A percentile compares a stretch with the other conserved stretches of the same genome.
phyloP scores from a whole-genome alignment of 2,113 vertebrate species.

The Scytalopus superciliaris region DNA sequence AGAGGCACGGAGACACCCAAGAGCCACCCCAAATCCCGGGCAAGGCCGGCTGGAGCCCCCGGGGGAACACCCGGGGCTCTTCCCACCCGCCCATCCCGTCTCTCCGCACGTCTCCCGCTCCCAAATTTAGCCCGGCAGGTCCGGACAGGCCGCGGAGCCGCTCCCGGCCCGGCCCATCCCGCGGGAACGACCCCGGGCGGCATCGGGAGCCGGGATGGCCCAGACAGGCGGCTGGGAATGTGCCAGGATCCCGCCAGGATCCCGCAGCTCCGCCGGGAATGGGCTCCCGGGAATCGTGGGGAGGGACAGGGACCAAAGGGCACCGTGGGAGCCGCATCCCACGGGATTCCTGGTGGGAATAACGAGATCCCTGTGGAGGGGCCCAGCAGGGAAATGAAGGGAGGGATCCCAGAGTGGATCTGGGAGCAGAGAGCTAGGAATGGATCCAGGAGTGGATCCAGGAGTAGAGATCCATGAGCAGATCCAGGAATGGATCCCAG shows the following conservation, averaged over 20 bases:
- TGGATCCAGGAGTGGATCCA: too few species aligned
- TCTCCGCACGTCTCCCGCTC: neutral
- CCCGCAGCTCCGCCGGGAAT: neutral
- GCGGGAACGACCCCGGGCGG: neutral
- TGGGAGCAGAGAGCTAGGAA: neutral
- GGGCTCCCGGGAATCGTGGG: neutral
- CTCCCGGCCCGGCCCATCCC: neutral
- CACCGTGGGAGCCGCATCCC: neutral
- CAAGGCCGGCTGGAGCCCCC: neutral
- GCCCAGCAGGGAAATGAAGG: neutral
- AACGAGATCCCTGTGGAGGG: too few species aligned
- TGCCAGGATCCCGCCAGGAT: neutral
- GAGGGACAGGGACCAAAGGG: too few species aligned
- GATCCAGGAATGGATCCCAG: too few species aligned
- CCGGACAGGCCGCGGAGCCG: neutral
- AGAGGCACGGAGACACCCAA: fast-evolving
- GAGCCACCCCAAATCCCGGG: fast-evolving
- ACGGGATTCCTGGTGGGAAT: neutral
- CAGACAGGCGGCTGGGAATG: neutral
- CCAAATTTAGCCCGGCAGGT: neutral
- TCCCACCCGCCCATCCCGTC: neutral
- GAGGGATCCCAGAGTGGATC: too few species aligned
- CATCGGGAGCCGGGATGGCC: neutral
- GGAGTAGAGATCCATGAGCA: too few species aligned
- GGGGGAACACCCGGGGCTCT: neutral